phyloP scores from a whole-genome alignment of 1,140 invertebrate species.

The Zaprionus lachaisei region DNA sequence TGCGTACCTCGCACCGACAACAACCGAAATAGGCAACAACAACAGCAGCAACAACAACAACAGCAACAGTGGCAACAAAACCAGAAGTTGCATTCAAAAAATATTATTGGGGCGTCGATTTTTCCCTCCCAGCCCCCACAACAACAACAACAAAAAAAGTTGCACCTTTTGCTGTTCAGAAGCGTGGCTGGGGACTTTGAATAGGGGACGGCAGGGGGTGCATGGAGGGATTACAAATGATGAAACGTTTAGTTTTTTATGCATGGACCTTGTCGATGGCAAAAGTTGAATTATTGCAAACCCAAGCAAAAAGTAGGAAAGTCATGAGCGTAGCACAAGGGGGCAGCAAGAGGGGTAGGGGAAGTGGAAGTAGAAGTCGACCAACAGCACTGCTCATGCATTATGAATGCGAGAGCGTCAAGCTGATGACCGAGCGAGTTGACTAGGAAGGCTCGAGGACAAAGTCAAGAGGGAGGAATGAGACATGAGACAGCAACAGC shows the following conservation, averaged over 20 bases:
- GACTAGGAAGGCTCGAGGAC: not conserved
- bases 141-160: constrained; percentile 20
- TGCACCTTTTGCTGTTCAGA: constrained; percentile 39
- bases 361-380: not conserved
- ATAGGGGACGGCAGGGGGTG: not conserved
- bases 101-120: constrained; percentile 46
- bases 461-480: not conserved
- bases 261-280: constrained; percentile 53
- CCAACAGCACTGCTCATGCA: constrained; percentile 27
- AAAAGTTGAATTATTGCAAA: constrained; percentile 50
- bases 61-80: constrained; percentile 9
- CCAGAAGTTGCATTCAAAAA: constrained; percentile 45
- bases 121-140: constrained; percentile 3
- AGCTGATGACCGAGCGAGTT: not conserved
- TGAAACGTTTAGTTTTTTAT: constrained; percentile 53
- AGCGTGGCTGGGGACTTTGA: not conserved
- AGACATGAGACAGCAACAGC: not conserved
- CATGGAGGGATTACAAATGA: constrained; percentile 33
- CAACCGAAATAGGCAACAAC: constrained; percentile 25
- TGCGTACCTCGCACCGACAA: constrained; percentile 31
- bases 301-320: constrained; percentile 4
- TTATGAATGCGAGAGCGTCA: constrained; percentile 33
- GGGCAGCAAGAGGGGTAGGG: not conserved
- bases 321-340: not conserved
- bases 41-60: constrained; percentile 1